Conservation (phyloP, 2,113 vertebrate genomes). For the Thomomys bottae region DNA sequence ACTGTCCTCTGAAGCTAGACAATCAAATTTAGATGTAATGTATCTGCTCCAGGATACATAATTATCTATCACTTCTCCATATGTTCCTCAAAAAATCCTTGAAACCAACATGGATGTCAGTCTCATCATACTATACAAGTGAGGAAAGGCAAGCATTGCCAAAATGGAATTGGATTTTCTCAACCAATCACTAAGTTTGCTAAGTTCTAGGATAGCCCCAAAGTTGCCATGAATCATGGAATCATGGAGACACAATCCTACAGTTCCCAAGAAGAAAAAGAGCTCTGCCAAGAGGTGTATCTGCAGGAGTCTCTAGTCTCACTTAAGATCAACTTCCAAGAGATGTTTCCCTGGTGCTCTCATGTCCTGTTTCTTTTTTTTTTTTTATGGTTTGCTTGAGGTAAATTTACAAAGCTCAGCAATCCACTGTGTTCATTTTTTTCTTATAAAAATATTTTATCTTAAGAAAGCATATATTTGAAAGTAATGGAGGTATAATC, state of each 20-base stretch:
- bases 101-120: background rate
- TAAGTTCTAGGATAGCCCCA: background rate
- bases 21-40: slow-evolving; percentile 10
- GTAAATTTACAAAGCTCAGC: background rate
- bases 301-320: background rate
- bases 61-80: background rate
- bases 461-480: background rate
- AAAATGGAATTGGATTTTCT: background rate
- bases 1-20: background rate
- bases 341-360: background rate
- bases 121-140: background rate
- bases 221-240: background rate
- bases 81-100: background rate
- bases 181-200: background rate
- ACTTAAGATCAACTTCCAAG: background rate
- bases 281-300: background rate
- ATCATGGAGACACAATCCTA: background rate
- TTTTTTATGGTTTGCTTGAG: background rate
- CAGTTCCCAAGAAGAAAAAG: background rate
- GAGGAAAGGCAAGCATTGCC: background rate
- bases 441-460: too few relatives aligned
- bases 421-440: background rate
- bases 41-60: background rate
- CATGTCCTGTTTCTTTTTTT: background rate
- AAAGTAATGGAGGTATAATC: background rate